These are phyloP conservation scores for Acheta domesticus DNA, from an alignment of 2,888 invertebrate species.

Conservation along the genomic window DNA sequence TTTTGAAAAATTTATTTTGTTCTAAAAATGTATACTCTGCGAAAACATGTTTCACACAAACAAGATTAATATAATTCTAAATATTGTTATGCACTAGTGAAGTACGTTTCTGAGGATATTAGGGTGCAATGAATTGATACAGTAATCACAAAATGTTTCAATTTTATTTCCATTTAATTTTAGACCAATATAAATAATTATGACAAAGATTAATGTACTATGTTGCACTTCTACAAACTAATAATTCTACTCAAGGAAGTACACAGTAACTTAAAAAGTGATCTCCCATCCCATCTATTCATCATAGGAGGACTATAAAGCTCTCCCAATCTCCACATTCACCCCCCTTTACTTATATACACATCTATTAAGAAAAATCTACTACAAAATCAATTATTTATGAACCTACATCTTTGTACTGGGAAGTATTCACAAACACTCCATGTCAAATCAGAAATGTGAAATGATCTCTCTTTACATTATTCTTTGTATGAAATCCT, in stretches of 20 bases:
- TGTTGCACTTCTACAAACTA: background rate
- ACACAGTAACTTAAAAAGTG: background rate
- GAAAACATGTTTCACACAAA: no score
- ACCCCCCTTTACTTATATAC: constrained; percentile 1
- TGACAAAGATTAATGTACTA: constrained; percentile 3
- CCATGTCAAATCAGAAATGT: background rate
- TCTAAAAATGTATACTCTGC: no score
- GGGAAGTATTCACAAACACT: background rate
- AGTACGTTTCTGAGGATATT: no score
- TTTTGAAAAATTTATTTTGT: no score
- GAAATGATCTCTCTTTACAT: background rate
- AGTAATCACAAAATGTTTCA: background rate
- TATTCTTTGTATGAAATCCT: background rate
- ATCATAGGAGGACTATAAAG: background rate
- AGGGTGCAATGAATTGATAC: no score
- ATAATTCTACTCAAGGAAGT: background rate
- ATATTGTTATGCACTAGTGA: no score
- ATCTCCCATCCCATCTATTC: background rate
- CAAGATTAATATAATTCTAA: no score
- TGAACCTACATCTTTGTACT: background rate
- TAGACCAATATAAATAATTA: constrained; percentile 7
- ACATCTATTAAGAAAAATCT: background rate
- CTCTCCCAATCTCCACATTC: background rate
- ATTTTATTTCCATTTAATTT: background rate
- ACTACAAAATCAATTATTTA: background rate